Evolutionary conservation across 2,113 vertebrate species (phyloP).

Genomic region (Caracal caracal): DNA sequence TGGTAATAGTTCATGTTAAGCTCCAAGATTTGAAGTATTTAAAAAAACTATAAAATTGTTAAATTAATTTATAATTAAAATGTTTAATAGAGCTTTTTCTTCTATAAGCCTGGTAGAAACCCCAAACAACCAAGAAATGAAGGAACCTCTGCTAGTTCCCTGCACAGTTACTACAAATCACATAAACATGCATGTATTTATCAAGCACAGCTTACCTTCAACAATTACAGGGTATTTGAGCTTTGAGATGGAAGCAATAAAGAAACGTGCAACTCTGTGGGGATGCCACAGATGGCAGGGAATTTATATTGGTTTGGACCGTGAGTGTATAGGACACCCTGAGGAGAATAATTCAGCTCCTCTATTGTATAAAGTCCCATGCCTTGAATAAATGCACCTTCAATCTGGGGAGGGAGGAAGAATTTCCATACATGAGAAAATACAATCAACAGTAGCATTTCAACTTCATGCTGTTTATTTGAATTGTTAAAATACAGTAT

Average conservation of each 20-base stretch:
- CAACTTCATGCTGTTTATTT: not conserved
- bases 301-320: slow-evolving; percentile 91
- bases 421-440: not conserved
- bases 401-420: slow-evolving; percentile 83
- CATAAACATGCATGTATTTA: not conserved
- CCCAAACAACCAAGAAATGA: not conserved
- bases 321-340: slow-evolving; percentile 87
- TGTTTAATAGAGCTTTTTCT: not conserved
- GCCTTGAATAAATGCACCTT: slow-evolving; percentile 92
- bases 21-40: not conserved
- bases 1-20: not conserved
- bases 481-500: not conserved
- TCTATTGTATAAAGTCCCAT: slow-evolving; percentile 91
- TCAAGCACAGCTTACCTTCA: slow-evolving; percentile 85
- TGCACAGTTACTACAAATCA: not conserved
- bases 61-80: not conserved
- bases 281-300: slow-evolving; percentile 89
- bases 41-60: not conserved
- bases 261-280: slow-evolving; percentile 85
- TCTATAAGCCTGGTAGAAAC: not conserved
- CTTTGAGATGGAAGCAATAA: slow-evolving; percentile 85
- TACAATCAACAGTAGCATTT: not conserved
- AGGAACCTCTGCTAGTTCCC: no score
- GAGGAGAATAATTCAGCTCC: slow-evolving; percentile 90
- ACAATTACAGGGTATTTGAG: slow-evolving; percentile 90